These are phyloP conservation scores for Scomber japonicus DNA, from an alignment of 2,113 vertebrate species.

Conservation along the genomic window DNA sequence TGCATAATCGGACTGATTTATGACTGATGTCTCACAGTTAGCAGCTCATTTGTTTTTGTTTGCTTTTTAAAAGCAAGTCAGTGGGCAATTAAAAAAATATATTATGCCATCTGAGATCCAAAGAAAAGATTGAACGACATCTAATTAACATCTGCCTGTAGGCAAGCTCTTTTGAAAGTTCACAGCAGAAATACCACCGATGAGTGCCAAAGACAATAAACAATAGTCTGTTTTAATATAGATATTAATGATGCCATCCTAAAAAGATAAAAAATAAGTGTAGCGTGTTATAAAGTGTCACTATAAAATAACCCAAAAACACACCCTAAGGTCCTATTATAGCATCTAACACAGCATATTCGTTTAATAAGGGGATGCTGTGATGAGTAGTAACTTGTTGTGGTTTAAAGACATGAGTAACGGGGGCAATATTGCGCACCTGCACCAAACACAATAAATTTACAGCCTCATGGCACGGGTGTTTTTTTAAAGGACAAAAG, in stretches of 20 bases:
- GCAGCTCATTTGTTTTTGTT: not conserved
- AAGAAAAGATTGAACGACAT: not conserved
- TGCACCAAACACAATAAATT: constrained; percentile 52
- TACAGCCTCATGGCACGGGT: not conserved
- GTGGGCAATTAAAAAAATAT: not conserved
- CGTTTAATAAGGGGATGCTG: not conserved
- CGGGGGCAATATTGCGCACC: constrained; percentile 49
- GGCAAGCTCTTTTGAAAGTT: not conserved
- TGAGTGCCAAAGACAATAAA: not conserved
- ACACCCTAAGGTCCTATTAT: not conserved
- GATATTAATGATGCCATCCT: not conserved
- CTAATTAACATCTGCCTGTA: constrained; percentile 30
- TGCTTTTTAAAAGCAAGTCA: not conserved
- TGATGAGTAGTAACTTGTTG: constrained; percentile 9
- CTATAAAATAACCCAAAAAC: not conserved
- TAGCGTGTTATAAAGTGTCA: too few species aligned
- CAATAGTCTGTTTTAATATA: too few species aligned
- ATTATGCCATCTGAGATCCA: not conserved
- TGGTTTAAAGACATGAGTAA: constrained; percentile 46
- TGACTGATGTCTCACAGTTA: constrained; percentile 1
- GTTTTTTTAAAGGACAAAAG: constrained; percentile 52
- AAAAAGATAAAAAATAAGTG: not conserved
- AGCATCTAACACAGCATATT: not conserved
- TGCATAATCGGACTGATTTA: constrained; percentile 6
- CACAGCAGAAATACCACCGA: not conserved